Conservation (phyloP, 2,888 invertebrate species). For the Hemicrepidius hirtus region DNA sequence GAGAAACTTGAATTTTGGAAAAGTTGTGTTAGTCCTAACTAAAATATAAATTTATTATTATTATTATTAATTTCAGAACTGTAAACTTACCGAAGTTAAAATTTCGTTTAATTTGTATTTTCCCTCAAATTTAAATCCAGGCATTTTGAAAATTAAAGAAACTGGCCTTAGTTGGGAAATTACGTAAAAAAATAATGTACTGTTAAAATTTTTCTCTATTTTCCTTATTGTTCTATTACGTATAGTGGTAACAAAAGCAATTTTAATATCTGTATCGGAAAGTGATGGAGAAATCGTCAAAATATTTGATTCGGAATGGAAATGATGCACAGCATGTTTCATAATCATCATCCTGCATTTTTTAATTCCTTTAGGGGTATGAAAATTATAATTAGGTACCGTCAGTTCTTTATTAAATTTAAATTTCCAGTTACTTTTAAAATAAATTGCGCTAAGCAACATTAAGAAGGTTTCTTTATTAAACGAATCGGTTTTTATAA, state of each 20-base stretch:
- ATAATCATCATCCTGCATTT: neutral
- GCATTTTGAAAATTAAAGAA: neutral
- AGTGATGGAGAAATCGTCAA: neutral
- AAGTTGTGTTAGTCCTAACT: no score
- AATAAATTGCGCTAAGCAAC: neutral
- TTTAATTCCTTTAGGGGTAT: neutral
- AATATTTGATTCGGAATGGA: neutral
- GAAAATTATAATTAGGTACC: neutral
- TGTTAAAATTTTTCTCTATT: neutral
- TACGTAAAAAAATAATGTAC: neutral
- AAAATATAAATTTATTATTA: no score
- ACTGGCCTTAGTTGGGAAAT: neutral
- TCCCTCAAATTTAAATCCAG: neutral
- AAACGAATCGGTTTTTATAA: neutral
- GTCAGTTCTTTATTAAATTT: neutral
- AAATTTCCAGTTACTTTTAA: neutral
- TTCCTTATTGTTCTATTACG: neutral
- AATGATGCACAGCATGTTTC: neutral
- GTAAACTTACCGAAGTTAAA: neutral
- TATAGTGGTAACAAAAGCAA: neutral
- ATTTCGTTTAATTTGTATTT: neutral
- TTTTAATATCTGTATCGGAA: neutral
- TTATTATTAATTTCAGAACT: no score
- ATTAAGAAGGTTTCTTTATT: neutral
- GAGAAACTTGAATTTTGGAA: no score